Evolutionary conservation across 2,113 vertebrate genomes (phyloP), one percentile per base, ranked within the genome.

Genomic region (Zosterops hypoxanthus): DNA sequence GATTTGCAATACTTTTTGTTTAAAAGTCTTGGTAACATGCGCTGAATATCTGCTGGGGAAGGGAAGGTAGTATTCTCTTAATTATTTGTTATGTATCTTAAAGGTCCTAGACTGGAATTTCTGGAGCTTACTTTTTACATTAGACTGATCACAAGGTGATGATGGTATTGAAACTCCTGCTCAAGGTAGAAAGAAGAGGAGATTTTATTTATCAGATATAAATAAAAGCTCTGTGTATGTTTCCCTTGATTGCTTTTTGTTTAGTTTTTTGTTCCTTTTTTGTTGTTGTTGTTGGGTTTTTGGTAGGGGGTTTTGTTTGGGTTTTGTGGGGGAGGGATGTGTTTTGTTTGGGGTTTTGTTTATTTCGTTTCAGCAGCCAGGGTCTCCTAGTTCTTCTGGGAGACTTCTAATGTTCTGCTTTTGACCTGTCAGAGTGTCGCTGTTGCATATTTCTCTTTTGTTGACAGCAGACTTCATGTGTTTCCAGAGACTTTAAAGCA

Each of bases 281-380:
- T 39, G 34, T 59, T 57, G 36, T 39, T 77, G 44, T 61, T 41
- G 3, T 6, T 18, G 36, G 36, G 25, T 24, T 44, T 59, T 70
- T 33, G 6, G 12, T 53, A 24, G 8, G 14, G 22, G 5, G 47
- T 84, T 44, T 68, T 22, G 20, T 41, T n/a, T 19, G 20, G 10
- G 8, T 31, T 39, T 33, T 22, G 23, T 12, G 11, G 4, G 5
- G 36, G 3, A 5, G 4, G 5, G 2, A 5, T 5, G 7, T 33
- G 31, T 36, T 33, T 28, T 33, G 14, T 57, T 50, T n/a, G 23
- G 5, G 9, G 12, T 17, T 61, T 44, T 31, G 6, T 56, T 31
- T 21, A 29, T 22, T 66, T 79, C n/a, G 4, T 41, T 78, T 66
- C 15, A 61, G 24, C 31, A 29, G 66, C 55, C 33, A 76, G 17